A percentile compares a stretch with the other conserved stretches of the same genome.
These are phyloP conservation scores for Hesperophylax magnus DNA, from an alignment of 1,140 invertebrate genomes.

Conservation along the genomic window DNA sequence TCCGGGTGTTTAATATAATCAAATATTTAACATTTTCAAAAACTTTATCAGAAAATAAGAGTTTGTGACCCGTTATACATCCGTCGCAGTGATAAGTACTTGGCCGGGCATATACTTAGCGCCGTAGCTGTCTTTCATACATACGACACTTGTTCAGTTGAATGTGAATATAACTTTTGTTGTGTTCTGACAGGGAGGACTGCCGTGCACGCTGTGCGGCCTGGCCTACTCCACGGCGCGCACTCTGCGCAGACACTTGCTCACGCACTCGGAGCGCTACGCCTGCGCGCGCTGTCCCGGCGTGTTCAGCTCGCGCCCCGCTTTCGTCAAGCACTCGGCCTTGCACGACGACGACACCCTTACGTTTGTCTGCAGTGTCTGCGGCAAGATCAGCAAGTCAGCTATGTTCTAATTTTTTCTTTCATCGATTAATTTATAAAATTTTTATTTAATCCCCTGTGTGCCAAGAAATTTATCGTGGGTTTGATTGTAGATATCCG, in stretches of 20 bases:
- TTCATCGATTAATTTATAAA: neutral
- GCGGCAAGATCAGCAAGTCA: slow-evolving; percentile 63
- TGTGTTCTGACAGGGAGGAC: slow-evolving; percentile 60
- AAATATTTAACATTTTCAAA: too few species aligned
- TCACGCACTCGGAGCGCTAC: slow-evolving; percentile 65
- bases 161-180: neutral
- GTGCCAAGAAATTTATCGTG: too few species aligned
- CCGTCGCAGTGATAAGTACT: too few species aligned
- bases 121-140: neutral
- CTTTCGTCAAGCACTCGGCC: slow-evolving; percentile 17
- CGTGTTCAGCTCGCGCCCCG: slow-evolving; percentile 2
- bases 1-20: too few species aligned
- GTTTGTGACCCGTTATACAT: too few species aligned
- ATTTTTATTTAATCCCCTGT: too few species aligned
- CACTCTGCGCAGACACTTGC: slow-evolving; percentile 61
- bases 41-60: too few species aligned
- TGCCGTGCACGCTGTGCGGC: slow-evolving; percentile 63
- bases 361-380: slow-evolving; percentile 59
- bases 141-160: neutral
- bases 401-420: neutral
- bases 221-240: slow-evolving; percentile 62
- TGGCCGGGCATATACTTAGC: too few species aligned
- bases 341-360: neutral
- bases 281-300: slow-evolving; percentile 56
- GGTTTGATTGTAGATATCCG: too few species aligned